These are phyloP conservation scores for Drosophila austrosaltans DNA, from an alignment of 2,888 invertebrate genomes.

Conservation along the genomic window DNA sequence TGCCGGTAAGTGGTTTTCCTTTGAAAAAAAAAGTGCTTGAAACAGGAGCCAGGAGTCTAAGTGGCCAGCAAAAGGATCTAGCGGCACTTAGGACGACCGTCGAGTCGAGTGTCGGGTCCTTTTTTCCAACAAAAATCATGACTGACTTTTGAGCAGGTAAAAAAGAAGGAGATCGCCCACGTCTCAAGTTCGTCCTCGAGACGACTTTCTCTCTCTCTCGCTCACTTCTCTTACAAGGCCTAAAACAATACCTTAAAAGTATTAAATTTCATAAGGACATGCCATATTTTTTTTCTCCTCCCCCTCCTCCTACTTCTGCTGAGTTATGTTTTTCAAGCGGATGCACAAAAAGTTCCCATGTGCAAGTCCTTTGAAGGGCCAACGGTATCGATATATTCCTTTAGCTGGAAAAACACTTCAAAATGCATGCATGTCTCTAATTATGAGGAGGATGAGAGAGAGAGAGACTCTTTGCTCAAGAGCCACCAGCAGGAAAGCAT, in stretches of 20 bases:
- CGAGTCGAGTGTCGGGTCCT: conserved; percentile 42
- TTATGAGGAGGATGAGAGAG: conserved; percentile 57
- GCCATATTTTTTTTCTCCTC: conserved; percentile 34
- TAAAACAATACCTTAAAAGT: conserved; percentile 57
- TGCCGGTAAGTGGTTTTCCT: conserved; percentile 56
- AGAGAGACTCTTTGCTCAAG: conserved; percentile 61
- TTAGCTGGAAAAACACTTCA: conserved; percentile 50
- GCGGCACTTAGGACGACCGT: conserved; percentile 41
- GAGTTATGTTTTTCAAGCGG: conserved; percentile 25
- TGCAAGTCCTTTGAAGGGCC: conserved; percentile 41
- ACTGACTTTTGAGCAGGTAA: conserved; percentile 56
- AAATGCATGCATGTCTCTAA: conserved; percentile 60
- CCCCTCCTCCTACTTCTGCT: neutral
- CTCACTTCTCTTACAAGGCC: conserved; percentile 17
- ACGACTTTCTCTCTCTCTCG: conserved; percentile 38
- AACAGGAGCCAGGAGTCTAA: conserved; percentile 50
- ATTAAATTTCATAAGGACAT: conserved; percentile 72
- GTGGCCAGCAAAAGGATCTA: conserved; percentile 64
- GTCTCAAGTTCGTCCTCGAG: conserved; percentile 45
- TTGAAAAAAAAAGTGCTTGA: conserved; percentile 43
- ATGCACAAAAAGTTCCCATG: conserved; percentile 63
- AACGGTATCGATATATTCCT: conserved; percentile 19
- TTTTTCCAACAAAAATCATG: conserved; percentile 21
- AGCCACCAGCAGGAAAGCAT: conserved; percentile 47
- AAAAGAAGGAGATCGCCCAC: conserved; percentile 57